Percentiles rank a stretch among this genome's conserved stretches.
Evolutionary conservation across 2,113 vertebrate species (phyloP).

Genomic region (Andinoacara biseriatus): DNA sequence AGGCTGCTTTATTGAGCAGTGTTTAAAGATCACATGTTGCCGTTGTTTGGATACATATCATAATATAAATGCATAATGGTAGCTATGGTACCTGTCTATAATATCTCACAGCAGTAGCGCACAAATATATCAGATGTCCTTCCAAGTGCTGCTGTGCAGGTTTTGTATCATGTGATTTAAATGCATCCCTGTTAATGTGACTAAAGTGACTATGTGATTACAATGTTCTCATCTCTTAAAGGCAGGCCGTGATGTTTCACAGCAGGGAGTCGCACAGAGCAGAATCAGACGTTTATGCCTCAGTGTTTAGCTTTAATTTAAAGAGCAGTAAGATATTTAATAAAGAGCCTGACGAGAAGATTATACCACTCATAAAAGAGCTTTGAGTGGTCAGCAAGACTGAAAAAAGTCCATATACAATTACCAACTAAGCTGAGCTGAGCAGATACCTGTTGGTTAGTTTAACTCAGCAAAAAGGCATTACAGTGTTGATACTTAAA

Average conservation of each 20-base stretch:
- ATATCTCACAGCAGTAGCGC: constrained; percentile 44
- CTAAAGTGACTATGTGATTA: constrained; percentile 36
- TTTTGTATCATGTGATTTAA: constrained; percentile 43
- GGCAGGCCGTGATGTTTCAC: constrained; percentile 5
- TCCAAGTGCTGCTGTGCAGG: constrained; percentile 55
- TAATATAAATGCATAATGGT: constrained; percentile 62
- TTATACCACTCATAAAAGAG: background rate
- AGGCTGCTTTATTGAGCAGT: constrained; percentile 25
- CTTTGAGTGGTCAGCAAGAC: background rate
- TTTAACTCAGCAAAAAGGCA: background rate
- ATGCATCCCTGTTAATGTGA: constrained; percentile 73
- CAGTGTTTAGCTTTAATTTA: constrained; percentile 2
- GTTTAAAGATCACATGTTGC: constrained; percentile 30
- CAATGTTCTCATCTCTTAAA: constrained; percentile 13
- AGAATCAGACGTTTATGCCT: background rate
- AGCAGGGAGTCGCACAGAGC: constrained; percentile 12
- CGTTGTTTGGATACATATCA: constrained; percentile 63
- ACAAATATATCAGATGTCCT: constrained; percentile 56
- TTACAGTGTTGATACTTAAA: too few species aligned
- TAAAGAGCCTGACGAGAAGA: background rate
- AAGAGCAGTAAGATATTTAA: background rate
- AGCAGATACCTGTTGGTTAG: background rate
- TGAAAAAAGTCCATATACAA: background rate
- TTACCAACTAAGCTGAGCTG: background rate
- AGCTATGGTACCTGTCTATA: constrained; percentile 54